Evolutionary conservation across 1,140 invertebrate genomes (phyloP).

Genomic region (Leptopilina clavipes): DNA sequence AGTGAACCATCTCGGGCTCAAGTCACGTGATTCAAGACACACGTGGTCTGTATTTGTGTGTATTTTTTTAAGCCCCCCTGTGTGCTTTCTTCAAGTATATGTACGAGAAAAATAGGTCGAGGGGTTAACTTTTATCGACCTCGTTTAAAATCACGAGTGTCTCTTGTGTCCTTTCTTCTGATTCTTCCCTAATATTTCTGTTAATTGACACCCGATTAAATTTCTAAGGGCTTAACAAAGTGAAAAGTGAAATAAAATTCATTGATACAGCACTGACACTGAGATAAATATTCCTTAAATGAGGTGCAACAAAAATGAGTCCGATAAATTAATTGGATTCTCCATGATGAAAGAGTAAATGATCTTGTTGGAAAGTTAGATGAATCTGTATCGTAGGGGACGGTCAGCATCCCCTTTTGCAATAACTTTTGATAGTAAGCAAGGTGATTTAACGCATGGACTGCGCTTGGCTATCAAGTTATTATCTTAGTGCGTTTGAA

Average conservation of each 20-base stretch:
- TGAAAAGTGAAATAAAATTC: too few relatives aligned
- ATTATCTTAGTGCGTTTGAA: too few relatives aligned
- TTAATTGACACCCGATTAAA: constrained; percentile 18
- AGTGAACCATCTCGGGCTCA: constrained; percentile 14
- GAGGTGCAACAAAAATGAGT: too few relatives aligned
- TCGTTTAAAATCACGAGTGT: constrained; percentile 9
- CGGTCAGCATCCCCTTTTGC: constrained; percentile 24
- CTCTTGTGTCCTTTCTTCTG: neutral
- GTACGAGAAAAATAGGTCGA: constrained; percentile 14
- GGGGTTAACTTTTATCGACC: constrained; percentile 32
- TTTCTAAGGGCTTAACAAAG: neutral
- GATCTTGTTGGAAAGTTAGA: constrained; percentile 1
- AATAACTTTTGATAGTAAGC: neutral
- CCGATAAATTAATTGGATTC: too few relatives aligned
- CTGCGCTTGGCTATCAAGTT: neutral
- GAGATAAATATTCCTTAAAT: too few relatives aligned
- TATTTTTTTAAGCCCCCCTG: neutral
- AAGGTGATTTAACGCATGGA: constrained; percentile 32
- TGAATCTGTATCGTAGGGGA: neutral
- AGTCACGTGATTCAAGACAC: constrained; percentile 12
- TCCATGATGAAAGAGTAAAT: neutral
- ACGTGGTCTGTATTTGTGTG: neutral
- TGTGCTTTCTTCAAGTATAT: neutral
- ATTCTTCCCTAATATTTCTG: neutral
- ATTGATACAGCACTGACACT: too few relatives aligned